A percentile compares a stretch with the other conserved stretches of the same genome.
phyloP scores from a whole-genome alignment of 2,113 vertebrate species.

The Campylomormyrus numenius region DNA sequence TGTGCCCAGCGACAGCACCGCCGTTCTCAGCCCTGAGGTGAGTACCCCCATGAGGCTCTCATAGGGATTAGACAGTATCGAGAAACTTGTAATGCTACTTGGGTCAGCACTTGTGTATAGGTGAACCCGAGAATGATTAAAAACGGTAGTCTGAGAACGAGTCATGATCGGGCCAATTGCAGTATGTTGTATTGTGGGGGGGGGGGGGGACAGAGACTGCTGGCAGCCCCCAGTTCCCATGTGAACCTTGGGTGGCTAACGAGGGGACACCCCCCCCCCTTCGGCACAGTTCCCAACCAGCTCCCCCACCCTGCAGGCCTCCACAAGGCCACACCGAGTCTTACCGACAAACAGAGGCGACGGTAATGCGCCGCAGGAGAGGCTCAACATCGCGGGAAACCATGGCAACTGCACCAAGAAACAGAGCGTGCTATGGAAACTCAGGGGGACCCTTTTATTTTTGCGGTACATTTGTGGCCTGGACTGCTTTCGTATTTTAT shows the following conservation, averaged over 20 bases:
- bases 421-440: constrained; percentile 15
- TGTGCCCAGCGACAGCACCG: constrained; percentile 90
- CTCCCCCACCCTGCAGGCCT: neutral
- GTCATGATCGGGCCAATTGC: neutral
- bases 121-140: neutral
- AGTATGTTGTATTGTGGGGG: neutral
- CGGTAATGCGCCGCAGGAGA: neutral
- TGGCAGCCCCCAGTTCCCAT: neutral
- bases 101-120: neutral
- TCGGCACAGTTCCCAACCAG: neutral
- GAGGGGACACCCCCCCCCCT: neutral
- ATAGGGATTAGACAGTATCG: neutral
- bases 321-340: neutral
- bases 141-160: neutral
- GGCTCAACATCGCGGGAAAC: constrained; percentile 7
- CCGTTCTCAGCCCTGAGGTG: constrained; percentile 92
- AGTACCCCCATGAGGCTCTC: constrained; percentile 19
- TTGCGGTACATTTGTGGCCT: constrained; percentile 14
- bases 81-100: neutral
- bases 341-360: neutral
- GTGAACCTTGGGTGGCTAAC: neutral
- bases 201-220: no score
- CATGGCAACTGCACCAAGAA: constrained; percentile 22
- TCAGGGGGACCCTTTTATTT: constrained; percentile 22
- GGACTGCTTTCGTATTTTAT: neutral